Base-by-base conservation (phyloP, 1,140 invertebrate species). In the Ceratina calcarata region DNA sequence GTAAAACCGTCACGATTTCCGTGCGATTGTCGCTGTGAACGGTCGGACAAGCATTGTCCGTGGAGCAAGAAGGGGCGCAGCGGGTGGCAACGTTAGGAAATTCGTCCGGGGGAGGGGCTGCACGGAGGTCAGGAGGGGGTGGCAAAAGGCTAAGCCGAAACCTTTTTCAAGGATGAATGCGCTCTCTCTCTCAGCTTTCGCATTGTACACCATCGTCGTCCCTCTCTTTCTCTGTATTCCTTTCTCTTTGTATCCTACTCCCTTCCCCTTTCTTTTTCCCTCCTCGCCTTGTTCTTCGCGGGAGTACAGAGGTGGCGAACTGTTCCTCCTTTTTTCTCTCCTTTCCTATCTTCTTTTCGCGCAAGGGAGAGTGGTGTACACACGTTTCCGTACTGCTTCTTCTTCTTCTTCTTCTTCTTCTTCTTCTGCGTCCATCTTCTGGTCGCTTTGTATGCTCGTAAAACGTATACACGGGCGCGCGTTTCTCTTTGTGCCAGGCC, bases 1-100 rank as follows among this genome's bases (percentile, higher is more conserved):
- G 86, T 90, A 89, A 90, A 90, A 89, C 88, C 88, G 88, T 90
- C 89, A 90, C 87, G 87, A 89, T 90, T 90, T 87, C 80, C 79
- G 66, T 85, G 78, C 86, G 86, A 89, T 90, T 90, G 89, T 89
- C 88, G 86, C 80, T 49, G 80, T 61, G 83, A 88, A 85, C 81
- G 66, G 87, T 86, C 68, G 86, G 83, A 89, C 80, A 80, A 80
- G 85, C 82, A 90, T 90, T 90, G 89, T 90, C 84, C 89, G 75
- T 66, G 64, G 32, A 64, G 79, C 65, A 80, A 79, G 80, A 80
- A 83, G 71, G 73, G 76, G 78, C 89, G 37, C 89, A 89, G 88
- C 89, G 84, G 88, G 88, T 85, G 86, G 81, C 75, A 80, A 81
- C 75, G 77, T 79, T 88, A 86, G 76, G 86, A 24, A 90, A 89